Percentiles rank a stretch among this genome's conserved stretches.
Conservation (phyloP, 30 jellyfish, hydroid and myxozoan species). For the Aurelia aurita region DNA sequence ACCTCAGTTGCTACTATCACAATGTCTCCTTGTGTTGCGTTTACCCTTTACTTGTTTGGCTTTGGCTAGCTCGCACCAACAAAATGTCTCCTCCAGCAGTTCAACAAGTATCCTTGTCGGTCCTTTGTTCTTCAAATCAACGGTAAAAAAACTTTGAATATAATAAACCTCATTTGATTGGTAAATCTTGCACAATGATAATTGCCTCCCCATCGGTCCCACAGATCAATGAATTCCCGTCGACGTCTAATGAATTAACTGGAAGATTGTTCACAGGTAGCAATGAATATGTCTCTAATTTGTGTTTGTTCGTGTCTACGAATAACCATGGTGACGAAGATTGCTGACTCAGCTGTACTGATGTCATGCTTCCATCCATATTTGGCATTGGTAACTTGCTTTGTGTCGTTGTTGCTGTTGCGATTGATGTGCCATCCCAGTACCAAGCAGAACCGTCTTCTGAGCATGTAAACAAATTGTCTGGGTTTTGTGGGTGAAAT, state of each 20-base stretch:
- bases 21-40: no score
- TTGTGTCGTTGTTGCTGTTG: conserved; percentile 20
- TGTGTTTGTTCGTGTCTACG: conserved; percentile 87
- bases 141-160: no score
- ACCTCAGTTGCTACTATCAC: no score
- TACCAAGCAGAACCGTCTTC: conserved; percentile 98
- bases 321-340: conserved; percentile 81
- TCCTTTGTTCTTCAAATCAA: no score
- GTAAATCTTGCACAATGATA: conserved; percentile 79
- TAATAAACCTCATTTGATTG: conserved; percentile 37
- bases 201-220: conserved; percentile 97
- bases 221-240: conserved; percentile 68
- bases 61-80: no score
- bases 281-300: conserved; percentile 90
- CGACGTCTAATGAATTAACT: conserved; percentile 84
- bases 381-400: conserved; percentile 36
- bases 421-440: conserved; percentile 97
- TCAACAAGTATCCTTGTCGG: no score
- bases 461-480: conserved; percentile 94
- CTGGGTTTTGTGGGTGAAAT: conserved; percentile 90
- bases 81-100: no score
- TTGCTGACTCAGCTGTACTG: neutral
- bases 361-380: conserved; percentile 19
- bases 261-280: conserved; percentile 82
- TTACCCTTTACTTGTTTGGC: no score